Evolutionary conservation across 2,113 vertebrate genomes (phyloP), one percentile per base, ranked within the genome.

Genomic region (Nannobrachium achirus): DNA sequence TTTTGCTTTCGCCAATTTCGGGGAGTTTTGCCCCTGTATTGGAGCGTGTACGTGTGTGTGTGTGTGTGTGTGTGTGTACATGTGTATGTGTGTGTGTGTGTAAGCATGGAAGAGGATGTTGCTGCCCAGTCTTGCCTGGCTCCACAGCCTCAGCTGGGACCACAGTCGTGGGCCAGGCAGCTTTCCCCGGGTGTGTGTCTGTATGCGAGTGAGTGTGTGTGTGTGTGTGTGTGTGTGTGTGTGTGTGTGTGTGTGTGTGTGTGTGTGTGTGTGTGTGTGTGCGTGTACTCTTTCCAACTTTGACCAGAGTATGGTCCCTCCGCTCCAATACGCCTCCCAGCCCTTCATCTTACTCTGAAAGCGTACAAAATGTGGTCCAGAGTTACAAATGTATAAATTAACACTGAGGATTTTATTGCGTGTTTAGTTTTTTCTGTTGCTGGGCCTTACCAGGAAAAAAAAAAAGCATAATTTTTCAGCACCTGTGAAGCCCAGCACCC

Each of bases 401-500:
- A 33, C 25, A 33, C 1, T 33, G 25, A 33, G 25, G 25, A 33
- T 33, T 33, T 4, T 33, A 33, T 5, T 33, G 25, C 25, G 25
- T 33, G 25, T 33, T 33, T 33, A 33, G 25, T 33, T 33, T 3
- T n/a, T 7, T 67, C 13, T 65, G 13, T 76, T 53, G 39, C 78
- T 19, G 53, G 69, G 71, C 76, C 80, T 76, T 57, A 10, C 72
- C 11, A 20, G 56, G 56, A 70, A 66, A 71, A 72, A 75, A 70
- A 66, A 71, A 72, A 75, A 82, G 25, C 25, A 77, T 89, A 58
- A 76, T 87, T 87, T 88, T 85, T 86, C 85, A 87, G 80, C 86
- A 86, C 87, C 89, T 87, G 86, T 78, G 79, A 53, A 67, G 82
- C 81, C 81, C 65, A 44, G 55, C 19, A 74, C 71, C 61, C 78